phyloP scores from a whole-genome alignment of 1,140 invertebrate species.

The Drosophila yakuba region DNA sequence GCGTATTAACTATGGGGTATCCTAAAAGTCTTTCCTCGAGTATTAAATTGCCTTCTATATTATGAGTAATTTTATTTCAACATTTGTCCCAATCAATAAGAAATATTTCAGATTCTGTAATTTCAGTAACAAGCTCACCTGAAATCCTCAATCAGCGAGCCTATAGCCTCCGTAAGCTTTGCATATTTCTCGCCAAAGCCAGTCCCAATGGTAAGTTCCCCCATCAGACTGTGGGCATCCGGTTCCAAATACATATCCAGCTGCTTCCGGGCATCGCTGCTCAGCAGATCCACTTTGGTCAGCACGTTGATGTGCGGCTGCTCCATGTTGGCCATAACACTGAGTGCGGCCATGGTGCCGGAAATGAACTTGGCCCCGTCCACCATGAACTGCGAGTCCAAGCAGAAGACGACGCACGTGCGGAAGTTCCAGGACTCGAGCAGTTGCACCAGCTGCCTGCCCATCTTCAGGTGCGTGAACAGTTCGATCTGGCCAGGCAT shows the following conservation, averaged over 20 bases:
- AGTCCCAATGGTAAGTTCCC: constrained; percentile 86
- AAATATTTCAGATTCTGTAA: no score
- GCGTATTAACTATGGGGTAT: no score
- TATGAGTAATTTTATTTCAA: no score
- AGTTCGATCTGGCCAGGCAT: constrained; percentile 99
- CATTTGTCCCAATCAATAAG: no score
- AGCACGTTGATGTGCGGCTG: constrained; percentile 97
- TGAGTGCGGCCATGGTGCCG: constrained; percentile 96
- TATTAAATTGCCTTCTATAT: no score
- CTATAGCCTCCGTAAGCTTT: constrained; percentile 92
- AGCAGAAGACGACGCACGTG: constrained; percentile 95
- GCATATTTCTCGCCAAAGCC: constrained; percentile 91
- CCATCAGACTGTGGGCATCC: constrained; percentile 90
- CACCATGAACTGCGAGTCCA: constrained; percentile 99
- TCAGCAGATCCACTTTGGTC: constrained; percentile 97
- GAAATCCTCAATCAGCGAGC: constrained; percentile 94
- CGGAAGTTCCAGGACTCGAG: constrained; percentile 95
- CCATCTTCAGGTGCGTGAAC: constrained; percentile 97
- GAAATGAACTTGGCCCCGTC: constrained; percentile 98
- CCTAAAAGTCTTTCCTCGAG: no score
- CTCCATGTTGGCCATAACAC: constrained; percentile 98
- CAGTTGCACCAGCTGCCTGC: constrained; percentile 92
- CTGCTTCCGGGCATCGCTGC: constrained; percentile 91
- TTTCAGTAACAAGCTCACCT: constrained; percentile 47
- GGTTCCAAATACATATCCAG: constrained; percentile 94